These are phyloP conservation scores for Grammomys surdaster DNA, from an alignment of 2,113 vertebrate species.

Conservation along the genomic window DNA sequence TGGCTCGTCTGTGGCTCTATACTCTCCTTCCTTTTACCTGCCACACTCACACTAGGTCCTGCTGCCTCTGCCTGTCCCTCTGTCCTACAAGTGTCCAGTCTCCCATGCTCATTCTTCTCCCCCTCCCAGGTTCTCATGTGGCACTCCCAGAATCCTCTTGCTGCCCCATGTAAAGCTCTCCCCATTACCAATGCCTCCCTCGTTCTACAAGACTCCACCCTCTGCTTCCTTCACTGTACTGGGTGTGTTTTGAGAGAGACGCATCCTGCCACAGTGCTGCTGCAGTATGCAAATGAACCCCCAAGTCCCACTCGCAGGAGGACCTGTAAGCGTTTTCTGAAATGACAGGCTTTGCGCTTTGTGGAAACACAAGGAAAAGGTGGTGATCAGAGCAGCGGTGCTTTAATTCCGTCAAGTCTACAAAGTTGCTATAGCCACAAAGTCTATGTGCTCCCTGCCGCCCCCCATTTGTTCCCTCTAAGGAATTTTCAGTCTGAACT, in stretches of 20 bases:
- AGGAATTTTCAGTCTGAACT: slow-evolving; percentile 5
- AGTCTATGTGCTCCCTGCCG: neutral
- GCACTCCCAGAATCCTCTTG: neutral
- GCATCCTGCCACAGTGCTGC: neutral
- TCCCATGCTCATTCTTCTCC: neutral
- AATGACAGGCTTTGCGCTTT: neutral
- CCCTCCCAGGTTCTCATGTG: neutral
- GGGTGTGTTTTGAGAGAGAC: neutral
- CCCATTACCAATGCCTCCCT: neutral
- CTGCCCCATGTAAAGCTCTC: neutral
- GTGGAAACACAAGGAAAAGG: neutral
- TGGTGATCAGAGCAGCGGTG: neutral
- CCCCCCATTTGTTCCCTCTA: neutral
- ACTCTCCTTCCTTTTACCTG: neutral
- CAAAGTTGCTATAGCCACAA: neutral
- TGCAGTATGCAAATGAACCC: rapidly evolving
- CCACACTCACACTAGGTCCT: neutral
- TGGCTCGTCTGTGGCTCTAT: no score
- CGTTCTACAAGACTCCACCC: neutral
- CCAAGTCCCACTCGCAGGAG: neutral
- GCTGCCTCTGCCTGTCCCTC: neutral
- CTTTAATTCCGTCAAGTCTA: neutral
- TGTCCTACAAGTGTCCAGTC: neutral
- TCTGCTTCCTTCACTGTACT: neutral
- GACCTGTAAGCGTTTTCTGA: neutral